These are phyloP conservation scores for Pemphredon lugubris DNA, from an alignment of 2,888 invertebrate genomes.

Conservation along the genomic window DNA sequence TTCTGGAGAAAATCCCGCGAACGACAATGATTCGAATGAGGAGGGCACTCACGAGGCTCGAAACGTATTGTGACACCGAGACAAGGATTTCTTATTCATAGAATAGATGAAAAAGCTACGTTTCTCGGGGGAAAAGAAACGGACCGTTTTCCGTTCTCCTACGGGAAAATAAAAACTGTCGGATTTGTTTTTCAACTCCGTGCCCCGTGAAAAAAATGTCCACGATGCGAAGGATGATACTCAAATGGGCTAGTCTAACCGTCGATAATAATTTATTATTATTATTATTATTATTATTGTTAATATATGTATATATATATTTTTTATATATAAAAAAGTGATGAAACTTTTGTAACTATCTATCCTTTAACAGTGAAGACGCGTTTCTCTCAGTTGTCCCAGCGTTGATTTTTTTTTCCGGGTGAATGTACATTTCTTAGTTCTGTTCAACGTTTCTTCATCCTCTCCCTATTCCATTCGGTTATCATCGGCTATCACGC, in stretches of 20 bases:
- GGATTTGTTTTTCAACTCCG: slow-evolving; percentile 12
- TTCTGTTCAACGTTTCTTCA: slow-evolving; percentile 15
- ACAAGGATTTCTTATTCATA: slow-evolving; percentile 4
- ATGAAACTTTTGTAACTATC: slow-evolving; percentile 72
- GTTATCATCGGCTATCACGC: slow-evolving; percentile 14
- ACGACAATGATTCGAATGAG: slow-evolving; percentile 22
- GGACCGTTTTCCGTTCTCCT: background rate
- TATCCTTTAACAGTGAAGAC: slow-evolving; percentile 71
- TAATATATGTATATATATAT: slow-evolving; percentile 44
- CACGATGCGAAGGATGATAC: slow-evolving; percentile 39
- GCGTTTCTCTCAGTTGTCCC: slow-evolving; percentile 34
- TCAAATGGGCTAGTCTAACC: slow-evolving; percentile 55
- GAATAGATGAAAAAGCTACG: slow-evolving; percentile 2
- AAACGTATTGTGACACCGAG: slow-evolving; percentile 15
- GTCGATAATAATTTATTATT: slow-evolving; percentile 58
- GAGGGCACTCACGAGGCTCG: slow-evolving; percentile 35
- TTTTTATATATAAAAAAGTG: slow-evolving; percentile 73
- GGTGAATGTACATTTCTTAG: slow-evolving; percentile 38
- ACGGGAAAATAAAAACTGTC: slow-evolving; percentile 25
- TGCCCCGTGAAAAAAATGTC: slow-evolving; percentile 29
- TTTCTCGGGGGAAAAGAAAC: background rate
- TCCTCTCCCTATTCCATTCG: slow-evolving; percentile 2
- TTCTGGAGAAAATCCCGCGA: slow-evolving; percentile 6
- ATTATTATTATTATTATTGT: slow-evolving; percentile 45
- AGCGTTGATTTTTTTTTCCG: slow-evolving; percentile 1